Evolutionary conservation across 2,113 vertebrate genomes (phyloP), one percentile per base, ranked within the genome.

Genomic region (Pelodiscus sinensis): DNA sequence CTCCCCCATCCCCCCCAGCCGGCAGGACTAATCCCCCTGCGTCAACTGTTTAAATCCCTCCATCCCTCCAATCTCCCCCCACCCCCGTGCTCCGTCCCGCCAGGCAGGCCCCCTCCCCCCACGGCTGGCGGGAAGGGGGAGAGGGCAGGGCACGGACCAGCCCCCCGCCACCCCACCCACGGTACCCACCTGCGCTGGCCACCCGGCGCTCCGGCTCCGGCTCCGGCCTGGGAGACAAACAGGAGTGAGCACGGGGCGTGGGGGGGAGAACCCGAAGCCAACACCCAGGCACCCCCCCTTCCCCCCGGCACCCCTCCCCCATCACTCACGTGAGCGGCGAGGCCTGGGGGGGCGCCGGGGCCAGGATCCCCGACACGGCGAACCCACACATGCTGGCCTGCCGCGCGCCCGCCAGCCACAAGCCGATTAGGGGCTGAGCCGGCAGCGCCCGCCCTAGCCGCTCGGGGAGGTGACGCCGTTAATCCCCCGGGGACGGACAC

Each of bases 151-250:
- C 6, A 62, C 29, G 31, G 60, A 29, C 60, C 27, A 12, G 6
- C 13, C 60, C 18, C 62, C 27, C 31, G 27, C 62, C 62, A 12
- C 62, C 60, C 14, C 7, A 14, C 29, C 2, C 0, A 1, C 14
- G 9, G 4, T 29, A 54, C 19, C 94, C 62, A 98, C 98, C 97
- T 97, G 97, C 89, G 10, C 90, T 94, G 9, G 96, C 92, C 19
- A 88, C 94, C 6, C 94, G 81, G 75, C 96, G 95, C 25, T 98
- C 98, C 1, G 94, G 93, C 19, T 99, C 98, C 54, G 54, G 90
- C 55, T 96, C 97, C 31, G 97, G 98, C 93, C 97, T 97, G 60
- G 55, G 56, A 22, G 27, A 8, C 52, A 2, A 18, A 29, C 31
- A 31, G 77, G 38, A 57, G 80, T 18, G 11, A 16, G 31, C 25